Evolutionary conservation across 2,797 vertebrate species (phyloP).

Genomic region (Sebastes hubbsi): DNA sequence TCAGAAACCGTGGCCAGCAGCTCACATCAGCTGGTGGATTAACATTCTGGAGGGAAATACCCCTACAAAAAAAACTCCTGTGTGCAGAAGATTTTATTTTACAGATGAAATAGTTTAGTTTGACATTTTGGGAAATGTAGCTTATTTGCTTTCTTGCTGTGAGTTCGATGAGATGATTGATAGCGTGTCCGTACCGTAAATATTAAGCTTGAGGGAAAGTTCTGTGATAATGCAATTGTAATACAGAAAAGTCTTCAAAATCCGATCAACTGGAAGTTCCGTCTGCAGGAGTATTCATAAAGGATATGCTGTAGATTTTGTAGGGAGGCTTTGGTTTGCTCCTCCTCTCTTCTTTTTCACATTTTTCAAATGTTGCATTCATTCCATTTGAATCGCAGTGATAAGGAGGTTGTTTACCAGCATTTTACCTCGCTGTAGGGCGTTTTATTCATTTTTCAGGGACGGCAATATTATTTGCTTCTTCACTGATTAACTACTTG

Average conservation of each 20-base stretch:
- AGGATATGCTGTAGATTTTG: background rate
- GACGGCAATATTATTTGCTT: background rate
- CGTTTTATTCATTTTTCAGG: background rate
- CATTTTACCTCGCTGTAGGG: background rate
- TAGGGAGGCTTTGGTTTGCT: background rate
- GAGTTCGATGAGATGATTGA: background rate
- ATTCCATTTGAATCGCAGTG: background rate
- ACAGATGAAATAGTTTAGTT: conserved; percentile 9
- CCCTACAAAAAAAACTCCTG: background rate
- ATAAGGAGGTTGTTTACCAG: background rate
- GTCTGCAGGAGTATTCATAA: background rate
- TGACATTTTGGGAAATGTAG: background rate
- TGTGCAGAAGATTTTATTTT: background rate
- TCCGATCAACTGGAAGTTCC: background rate
- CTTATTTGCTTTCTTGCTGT: background rate
- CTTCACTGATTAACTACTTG: background rate
- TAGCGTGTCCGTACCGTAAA: background rate
- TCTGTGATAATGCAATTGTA: background rate
- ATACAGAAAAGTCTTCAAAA: background rate
- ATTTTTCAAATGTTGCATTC: background rate
- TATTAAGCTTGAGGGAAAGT: background rate
- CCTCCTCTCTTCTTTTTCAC: background rate
- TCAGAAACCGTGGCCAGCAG: background rate
- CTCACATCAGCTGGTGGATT: background rate
- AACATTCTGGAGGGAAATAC: background rate